A percentile compares a stretch with the other conserved stretches of the same genome.
phyloP scores from a whole-genome alignment of 2,113 vertebrate genomes.

The Vimba vimba region DNA sequence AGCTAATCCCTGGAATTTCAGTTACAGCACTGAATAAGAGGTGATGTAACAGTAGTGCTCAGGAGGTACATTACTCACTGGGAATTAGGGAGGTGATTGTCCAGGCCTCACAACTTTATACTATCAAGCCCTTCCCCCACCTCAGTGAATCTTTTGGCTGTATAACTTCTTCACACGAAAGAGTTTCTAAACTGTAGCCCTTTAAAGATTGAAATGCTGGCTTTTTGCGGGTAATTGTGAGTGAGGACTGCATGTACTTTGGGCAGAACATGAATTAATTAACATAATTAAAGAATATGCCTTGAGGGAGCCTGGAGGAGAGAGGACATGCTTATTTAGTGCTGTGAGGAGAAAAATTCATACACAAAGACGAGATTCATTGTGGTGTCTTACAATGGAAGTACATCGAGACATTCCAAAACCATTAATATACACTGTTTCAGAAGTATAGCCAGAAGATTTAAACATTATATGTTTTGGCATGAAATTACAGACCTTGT shows the following conservation, averaged over 20 bases:
- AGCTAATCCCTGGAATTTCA: constrained; percentile 53
- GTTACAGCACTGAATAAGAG: constrained; percentile 29
- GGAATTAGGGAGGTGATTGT: constrained; percentile 51
- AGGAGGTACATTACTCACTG: constrained; percentile 29
- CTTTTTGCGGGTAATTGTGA: constrained; percentile 26
- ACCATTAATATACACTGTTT: neutral
- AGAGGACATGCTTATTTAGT: constrained; percentile 48
- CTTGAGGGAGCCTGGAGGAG: constrained; percentile 50
- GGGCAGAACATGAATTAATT: constrained; percentile 59
- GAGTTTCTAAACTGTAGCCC: constrained; percentile 5
- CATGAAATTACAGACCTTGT: neutral
- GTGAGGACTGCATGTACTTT: constrained; percentile 49
- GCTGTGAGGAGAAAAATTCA: constrained; percentile 33
- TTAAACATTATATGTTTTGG: neutral
- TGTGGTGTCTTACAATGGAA: neutral
- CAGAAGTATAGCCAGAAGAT: neutral
- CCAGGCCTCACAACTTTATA: constrained; percentile 45
- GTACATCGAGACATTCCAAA: neutral
- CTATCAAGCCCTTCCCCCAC: constrained; percentile 28
- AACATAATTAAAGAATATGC: constrained; percentile 62
- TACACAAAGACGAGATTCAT: neutral
- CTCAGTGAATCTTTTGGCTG: neutral
- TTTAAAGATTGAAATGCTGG: constrained; percentile 30
- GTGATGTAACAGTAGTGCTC: constrained; percentile 52
- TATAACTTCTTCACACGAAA: neutral